A percentile compares a stretch with the other conserved stretches of the same genome.
Evolutionary conservation across 2,888 invertebrate genomes (phyloP).

Genomic region (Nowickia ferox): DNA sequence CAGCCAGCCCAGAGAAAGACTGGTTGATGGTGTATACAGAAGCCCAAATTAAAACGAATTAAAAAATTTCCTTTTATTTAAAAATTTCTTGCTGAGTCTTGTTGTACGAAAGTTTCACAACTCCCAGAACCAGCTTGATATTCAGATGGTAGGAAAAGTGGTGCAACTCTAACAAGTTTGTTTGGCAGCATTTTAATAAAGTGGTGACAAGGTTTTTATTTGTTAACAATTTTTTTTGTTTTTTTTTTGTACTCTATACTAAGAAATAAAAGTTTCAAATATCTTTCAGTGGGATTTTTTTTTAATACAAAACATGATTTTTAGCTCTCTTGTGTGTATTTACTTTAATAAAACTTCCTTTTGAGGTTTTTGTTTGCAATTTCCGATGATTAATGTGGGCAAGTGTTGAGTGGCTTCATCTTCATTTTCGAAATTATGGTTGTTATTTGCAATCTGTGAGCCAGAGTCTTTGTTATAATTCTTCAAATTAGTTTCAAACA

Average conservation of each 20-base stretch:
- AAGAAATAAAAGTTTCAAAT: neutral
- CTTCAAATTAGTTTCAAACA: conserved; percentile 53
- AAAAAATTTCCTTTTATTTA: conserved; percentile 55
- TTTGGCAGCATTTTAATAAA: conserved; percentile 69
- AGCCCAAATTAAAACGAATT: conserved; percentile 69
- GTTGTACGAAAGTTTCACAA: conserved; percentile 48
- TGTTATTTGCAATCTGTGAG: conserved; percentile 36
- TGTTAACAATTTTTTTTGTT: conserved; percentile 23
- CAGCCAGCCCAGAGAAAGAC: conserved; percentile 7
- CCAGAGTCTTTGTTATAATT: conserved; percentile 46
- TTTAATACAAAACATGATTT: neutral
- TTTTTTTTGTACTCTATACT: neutral
- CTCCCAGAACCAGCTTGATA: conserved; percentile 49
- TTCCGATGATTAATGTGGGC: conserved; percentile 70
- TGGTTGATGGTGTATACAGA: conserved; percentile 50
- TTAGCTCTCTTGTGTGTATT: neutral
- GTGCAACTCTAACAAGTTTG: conserved; percentile 63
- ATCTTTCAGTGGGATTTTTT: neutral
- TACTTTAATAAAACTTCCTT: conserved; percentile 31
- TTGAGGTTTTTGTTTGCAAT: conserved; percentile 45
- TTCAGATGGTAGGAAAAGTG: conserved; percentile 29
- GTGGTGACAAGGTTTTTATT: conserved; percentile 69
- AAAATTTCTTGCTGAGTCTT: conserved; percentile 34
- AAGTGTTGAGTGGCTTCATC: conserved; percentile 71
- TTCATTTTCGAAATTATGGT: conserved; percentile 53